Evolutionary conservation across 2,113 vertebrate genomes (phyloP), one percentile per base, ranked within the genome.

Genomic region (Rhea pennata): DNA sequence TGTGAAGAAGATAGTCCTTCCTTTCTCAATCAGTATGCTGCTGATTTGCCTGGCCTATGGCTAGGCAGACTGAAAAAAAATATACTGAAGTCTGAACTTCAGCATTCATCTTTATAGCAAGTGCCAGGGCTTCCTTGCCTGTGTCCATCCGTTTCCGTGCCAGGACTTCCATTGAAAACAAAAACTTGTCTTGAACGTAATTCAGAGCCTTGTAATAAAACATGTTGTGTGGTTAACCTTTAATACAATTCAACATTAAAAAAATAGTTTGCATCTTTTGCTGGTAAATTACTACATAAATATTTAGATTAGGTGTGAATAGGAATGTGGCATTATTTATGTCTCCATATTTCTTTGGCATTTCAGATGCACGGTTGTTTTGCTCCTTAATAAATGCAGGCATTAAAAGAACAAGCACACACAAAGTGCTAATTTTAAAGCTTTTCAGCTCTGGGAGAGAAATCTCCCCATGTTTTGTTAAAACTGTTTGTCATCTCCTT

Each of bases 201-300:
- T 95, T 96, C 92, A 96, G 61, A 91, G 40, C 93, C 62, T 96
- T n/a, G 61, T 76, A 94, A 87, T 89, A 78, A 95, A 97, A 92
- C 79, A 67, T 84, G 72, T 87, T 44, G 76, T 93, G 67, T 93
- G 94, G 95, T 95, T 97, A 97, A 97, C 95, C 95, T 97, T 96
- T 96, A 95, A 83, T 90, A 93, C 92, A 81, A 54, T 88, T 86
- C 96, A 97, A 94, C 94, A 95, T 97, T 96, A 95, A 93, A 96
- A 88, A 84, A 93, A 88, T 89, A 93, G 87, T 96, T 97, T 96
- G 92, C 96, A 93, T 97, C 73, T 95, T 97, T 95, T 92, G 69
- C 88, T 91, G 87, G 94, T 96, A 95, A 96, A 97, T 97, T 96
- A 87, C 93, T 83, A 95, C 88, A 97, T 96, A 96, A 96, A 96